Percentiles rank a stretch among this genome's conserved stretches.
Evolutionary conservation across 2,888 invertebrate species (phyloP).

Genomic region (Limnephilus rhombicus): DNA sequence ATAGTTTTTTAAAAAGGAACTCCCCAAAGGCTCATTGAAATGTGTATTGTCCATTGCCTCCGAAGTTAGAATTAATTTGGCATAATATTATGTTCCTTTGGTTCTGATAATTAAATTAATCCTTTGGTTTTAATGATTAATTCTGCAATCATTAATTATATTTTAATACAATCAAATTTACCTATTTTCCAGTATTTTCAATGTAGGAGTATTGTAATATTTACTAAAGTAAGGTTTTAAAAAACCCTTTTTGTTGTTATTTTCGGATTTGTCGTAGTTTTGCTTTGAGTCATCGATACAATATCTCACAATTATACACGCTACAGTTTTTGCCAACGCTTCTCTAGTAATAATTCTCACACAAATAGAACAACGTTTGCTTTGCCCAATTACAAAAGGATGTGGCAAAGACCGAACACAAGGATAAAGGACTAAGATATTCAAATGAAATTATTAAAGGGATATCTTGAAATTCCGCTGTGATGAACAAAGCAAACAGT

Average conservation of each 20-base stretch:
- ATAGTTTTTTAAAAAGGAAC: too few relatives aligned
- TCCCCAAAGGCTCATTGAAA: too few relatives aligned
- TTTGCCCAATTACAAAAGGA: slow-evolving; percentile 63
- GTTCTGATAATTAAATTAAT: too few relatives aligned
- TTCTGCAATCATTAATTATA: too few relatives aligned
- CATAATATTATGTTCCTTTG: too few relatives aligned
- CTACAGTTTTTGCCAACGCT: slow-evolving; percentile 15
- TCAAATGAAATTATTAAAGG: slow-evolving; percentile 49
- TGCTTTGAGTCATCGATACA: background rate
- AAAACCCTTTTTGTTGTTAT: background rate
- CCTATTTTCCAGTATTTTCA: too few relatives aligned
- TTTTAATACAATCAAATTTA: too few relatives aligned
- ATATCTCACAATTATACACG: background rate
- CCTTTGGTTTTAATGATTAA: too few relatives aligned
- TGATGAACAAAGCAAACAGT: slow-evolving; percentile 50
- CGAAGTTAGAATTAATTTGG: too few relatives aligned
- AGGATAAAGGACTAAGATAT: slow-evolving; percentile 56
- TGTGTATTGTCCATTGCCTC: too few relatives aligned
- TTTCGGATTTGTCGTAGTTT: background rate
- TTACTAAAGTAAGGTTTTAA: too few relatives aligned
- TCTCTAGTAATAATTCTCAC: background rate
- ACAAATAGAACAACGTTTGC: slow-evolving; percentile 49
- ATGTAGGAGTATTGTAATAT: too few relatives aligned
- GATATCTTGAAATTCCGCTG: slow-evolving; percentile 49
- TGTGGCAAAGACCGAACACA: slow-evolving; percentile 47